A percentile compares a stretch with the other conserved stretches of the same genome.
phyloP scores from a whole-genome alignment of 2,113 vertebrate species.

The Chrysemys picta region DNA sequence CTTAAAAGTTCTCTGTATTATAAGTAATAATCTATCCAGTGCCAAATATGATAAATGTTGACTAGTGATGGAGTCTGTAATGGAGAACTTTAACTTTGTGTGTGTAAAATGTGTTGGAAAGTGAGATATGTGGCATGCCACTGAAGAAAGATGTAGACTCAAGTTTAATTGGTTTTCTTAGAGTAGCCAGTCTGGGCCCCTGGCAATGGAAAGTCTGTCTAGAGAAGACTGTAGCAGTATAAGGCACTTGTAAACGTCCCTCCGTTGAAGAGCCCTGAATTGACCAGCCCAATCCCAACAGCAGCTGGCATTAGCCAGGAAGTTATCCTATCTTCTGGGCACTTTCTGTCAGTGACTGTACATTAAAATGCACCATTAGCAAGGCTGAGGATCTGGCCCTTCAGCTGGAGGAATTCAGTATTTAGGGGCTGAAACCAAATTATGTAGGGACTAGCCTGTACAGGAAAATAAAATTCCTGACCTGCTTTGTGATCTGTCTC shows the following conservation, averaged over 20 bases:
- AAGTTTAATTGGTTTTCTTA: neutral
- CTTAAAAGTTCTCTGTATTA: neutral
- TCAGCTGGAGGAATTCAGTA: neutral
- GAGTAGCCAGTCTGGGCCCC: neutral
- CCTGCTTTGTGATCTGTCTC: neutral
- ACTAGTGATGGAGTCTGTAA: neutral
- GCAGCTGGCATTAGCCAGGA: neutral
- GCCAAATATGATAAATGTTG: neutral
- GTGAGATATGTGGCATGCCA: neutral
- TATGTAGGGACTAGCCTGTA: fast-evolving
- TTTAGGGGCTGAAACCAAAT: neutral
- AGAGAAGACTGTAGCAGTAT: neutral
- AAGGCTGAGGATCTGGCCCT: neutral
- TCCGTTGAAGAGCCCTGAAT: neutral
- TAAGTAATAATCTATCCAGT: too few species aligned
- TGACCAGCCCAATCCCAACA: neutral
- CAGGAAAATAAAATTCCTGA: neutral
- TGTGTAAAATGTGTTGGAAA: neutral
- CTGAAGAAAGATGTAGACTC: neutral
- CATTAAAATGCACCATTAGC: neutral
- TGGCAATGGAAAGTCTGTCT: neutral
- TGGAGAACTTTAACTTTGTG: neutral
- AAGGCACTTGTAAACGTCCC: fast-evolving
- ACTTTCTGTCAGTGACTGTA: neutral
- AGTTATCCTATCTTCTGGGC: neutral